Conservation (phyloP, 2,113 vertebrate genomes). For the Vanacampus margaritifer region DNA sequence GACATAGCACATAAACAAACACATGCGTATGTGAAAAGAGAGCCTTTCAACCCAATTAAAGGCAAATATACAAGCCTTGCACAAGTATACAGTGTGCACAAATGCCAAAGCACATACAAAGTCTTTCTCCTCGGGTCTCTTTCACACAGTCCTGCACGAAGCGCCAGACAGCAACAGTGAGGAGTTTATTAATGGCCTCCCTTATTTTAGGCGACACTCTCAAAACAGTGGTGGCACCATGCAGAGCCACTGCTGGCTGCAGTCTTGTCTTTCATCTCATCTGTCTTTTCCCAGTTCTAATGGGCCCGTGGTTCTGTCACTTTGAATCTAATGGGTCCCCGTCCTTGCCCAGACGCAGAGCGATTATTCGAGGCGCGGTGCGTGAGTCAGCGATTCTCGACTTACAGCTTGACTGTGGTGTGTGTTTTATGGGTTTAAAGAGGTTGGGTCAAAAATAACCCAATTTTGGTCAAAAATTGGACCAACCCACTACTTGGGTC, state of each 20-base stretch:
- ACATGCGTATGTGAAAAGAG: constrained; percentile 41
- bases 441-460: background rate
- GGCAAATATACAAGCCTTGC: constrained; percentile 20
- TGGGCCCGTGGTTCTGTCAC: constrained; percentile 38
- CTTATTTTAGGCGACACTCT: constrained; percentile 71
- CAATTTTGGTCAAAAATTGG: no score
- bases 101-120: constrained; percentile 18
- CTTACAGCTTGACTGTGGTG: background rate
- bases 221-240: constrained; percentile 66
- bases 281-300: constrained; percentile 61
- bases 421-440: background rate
- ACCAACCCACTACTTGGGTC: no score
- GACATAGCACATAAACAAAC: constrained; percentile 53
- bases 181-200: constrained; percentile 70
- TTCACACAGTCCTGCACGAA: constrained; percentile 55
- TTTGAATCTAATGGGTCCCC: background rate
- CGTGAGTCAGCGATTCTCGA: background rate
- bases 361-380: constrained; percentile 26
- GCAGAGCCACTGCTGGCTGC: constrained; percentile 51
- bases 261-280: constrained; percentile 66
- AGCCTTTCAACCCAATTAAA: constrained; percentile 29
- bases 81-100: constrained; percentile 13
- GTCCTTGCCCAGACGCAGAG: background rate
- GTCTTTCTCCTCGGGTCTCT: constrained; percentile 40
- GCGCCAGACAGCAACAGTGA: constrained; percentile 58